Base-by-base conservation (phyloP, 1,140 invertebrate species). In the Chymomyza costata region DNA sequence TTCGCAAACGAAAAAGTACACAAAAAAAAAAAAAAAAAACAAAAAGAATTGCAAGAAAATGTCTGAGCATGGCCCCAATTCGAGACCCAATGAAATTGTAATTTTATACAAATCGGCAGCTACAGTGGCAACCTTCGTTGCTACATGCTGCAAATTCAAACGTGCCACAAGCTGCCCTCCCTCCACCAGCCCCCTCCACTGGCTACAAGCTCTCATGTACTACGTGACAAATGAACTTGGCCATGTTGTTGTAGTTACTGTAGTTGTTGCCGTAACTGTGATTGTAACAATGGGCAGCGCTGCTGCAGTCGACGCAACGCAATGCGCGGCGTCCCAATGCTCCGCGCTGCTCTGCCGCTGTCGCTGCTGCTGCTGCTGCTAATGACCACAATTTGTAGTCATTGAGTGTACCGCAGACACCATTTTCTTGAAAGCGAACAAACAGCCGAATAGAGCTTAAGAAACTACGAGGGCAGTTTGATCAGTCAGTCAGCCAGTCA, bases 301-400 rank as follows among this genome's bases (percentile, higher is more conserved):
- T n/a, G n/a, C n/a, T n/a, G n/a, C n/a, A n/a, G n/a, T n/a, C n/a
- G n/a, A n/a, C n/a, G n/a, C n/a, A n/a, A n/a, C n/a, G n/a, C n/a
- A n/a, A n/a, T n/a, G n/a, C n/a, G n/a, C n/a, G n/a, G n/a, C 37
- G 34, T 10, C 8, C n/a, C 32, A 34, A 6, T 10, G 35, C n/a
- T n/a, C n/a, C 35, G 15, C 21, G 35, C 35, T 15, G 11, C 15
- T n/a, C n/a, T 38, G 21, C 15, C 3, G 15, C 35, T 38, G 35
- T 14, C 10, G 15, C 11, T 34, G 32, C 21, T 37, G 40, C 38
- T 40, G 18, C 19, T 48, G 17, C 38, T 31, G 17, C 35, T 70
- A 66, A 70, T 70, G 66, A 70, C 66, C 66, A 59, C 65, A 47
- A 70, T 70, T 70, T 70, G 66, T 65, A 70, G 66, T 70, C 66